These are phyloP conservation scores for Operophtera brumata DNA, from an alignment of 2,888 invertebrate genomes.

Conservation along the genomic window DNA sequence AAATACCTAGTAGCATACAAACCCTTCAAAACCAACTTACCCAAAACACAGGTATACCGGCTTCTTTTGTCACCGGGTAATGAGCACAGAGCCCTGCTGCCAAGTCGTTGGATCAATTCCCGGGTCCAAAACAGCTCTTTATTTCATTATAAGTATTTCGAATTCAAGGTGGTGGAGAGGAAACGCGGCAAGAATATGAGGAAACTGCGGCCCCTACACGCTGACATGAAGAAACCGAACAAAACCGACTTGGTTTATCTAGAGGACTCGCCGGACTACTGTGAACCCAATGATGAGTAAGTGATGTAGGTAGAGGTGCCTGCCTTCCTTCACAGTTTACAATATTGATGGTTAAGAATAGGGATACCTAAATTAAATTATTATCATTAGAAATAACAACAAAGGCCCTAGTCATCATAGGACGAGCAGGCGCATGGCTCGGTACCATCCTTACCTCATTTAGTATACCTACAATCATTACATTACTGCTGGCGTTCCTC, in stretches of 20 bases:
- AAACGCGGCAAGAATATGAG: slow-evolving; percentile 83
- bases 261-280: slow-evolving; percentile 95
- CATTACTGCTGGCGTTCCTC: no score
- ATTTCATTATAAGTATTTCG: slow-evolving; percentile 9
- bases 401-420: not conserved
- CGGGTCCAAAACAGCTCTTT: not conserved
- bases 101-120: no score
- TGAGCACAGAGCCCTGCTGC: no score
- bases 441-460: no score
- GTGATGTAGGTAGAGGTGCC: slow-evolving; percentile 42
- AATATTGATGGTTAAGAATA: not conserved
- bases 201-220: slow-evolving; percentile 86
- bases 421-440: no score
- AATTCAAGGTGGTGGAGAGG: slow-evolving; percentile 80
- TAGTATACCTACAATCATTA: no score
- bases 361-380: not conserved
- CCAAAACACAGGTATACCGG: no score
- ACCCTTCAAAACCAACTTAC: no score
- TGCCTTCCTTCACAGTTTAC: no score
- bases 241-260: slow-evolving; percentile 95
- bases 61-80: no score
- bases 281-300: slow-evolving; percentile 91
- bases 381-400: not conserved
- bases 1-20: no score
- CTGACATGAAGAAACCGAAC: slow-evolving; percentile 91